Percentiles rank a stretch among this genome's conserved stretches.
These are phyloP conservation scores for Nasonia oneida DNA, from an alignment of 2,888 invertebrate genomes.

Conservation along the genomic window DNA sequence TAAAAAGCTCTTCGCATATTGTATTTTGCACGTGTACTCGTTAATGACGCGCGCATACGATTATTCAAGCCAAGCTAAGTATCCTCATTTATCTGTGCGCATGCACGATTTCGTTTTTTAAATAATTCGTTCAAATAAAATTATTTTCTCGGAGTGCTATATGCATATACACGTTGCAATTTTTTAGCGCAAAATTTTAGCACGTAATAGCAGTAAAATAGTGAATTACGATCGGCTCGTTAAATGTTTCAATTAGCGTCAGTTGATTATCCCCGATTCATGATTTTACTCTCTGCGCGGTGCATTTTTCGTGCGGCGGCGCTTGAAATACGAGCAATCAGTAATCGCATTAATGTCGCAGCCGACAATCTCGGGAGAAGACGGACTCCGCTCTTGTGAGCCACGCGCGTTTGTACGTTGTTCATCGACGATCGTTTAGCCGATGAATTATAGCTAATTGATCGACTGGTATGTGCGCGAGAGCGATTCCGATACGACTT, in stretches of 20 bases:
- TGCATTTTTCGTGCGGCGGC: conserved; percentile 7
- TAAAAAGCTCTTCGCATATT: conserved; percentile 41
- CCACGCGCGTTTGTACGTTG: conserved; percentile 6
- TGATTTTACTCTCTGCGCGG: background rate
- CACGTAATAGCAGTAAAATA: conserved; percentile 10
- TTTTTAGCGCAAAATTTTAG: background rate
- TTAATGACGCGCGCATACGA: conserved; percentile 38
- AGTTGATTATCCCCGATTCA: conserved; percentile 8
- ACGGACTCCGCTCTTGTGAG: background rate
- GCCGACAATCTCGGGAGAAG: background rate
- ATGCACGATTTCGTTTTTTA: conserved; percentile 35
- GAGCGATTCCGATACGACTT: conserved; percentile 65
- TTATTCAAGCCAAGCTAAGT: conserved; percentile 24
- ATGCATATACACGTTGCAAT: background rate
- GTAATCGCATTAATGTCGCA: conserved; percentile 47
- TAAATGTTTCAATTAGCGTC: conserved; percentile 20
- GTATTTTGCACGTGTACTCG: background rate
- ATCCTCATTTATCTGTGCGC: conserved; percentile 33
- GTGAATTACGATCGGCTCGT: conserved; percentile 2
- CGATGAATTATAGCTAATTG: conserved; percentile 67
- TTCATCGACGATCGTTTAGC: conserved; percentile 54
- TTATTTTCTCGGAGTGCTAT: background rate
- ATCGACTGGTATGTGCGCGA: conserved; percentile 61
- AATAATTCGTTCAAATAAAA: conserved; percentile 23
- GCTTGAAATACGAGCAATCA: conserved; percentile 23